These are phyloP conservation scores for Crocuta crocuta DNA, from an alignment of 2,113 vertebrate species.

Conservation along the genomic window DNA sequence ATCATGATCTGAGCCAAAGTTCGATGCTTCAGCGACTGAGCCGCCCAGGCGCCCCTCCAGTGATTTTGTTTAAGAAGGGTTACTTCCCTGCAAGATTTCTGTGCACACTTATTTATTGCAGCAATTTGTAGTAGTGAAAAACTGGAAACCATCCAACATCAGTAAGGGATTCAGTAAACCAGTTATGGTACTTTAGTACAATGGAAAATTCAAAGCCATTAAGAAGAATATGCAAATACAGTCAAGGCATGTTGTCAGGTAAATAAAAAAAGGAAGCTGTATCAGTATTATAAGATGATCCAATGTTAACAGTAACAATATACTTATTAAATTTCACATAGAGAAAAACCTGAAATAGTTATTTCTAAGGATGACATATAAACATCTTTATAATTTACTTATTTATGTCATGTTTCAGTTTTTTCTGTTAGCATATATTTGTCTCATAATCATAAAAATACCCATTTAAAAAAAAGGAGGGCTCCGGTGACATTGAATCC, in stretches of 20 bases:
- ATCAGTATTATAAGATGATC: not conserved
- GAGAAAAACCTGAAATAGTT: not conserved
- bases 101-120: not conserved
- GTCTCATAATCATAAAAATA: not conserved
- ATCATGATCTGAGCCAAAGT: no score
- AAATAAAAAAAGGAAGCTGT: not conserved
- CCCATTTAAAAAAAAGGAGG: not conserved
- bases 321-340: conserved; percentile 8
- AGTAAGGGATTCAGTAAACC: not conserved
- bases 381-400: conserved; percentile 26
- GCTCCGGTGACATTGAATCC: not conserved
- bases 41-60: not conserved
- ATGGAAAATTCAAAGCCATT: not conserved
- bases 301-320: not conserved
- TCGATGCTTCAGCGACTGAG: no score
- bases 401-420: conserved; percentile 14
- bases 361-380: conserved; percentile 29
- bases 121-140: not conserved
- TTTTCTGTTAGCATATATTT: conserved; percentile 31
- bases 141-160: not conserved
- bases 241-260: not conserved
- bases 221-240: not conserved
- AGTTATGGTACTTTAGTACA: not conserved
- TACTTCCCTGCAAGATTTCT: not conserved
- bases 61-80: not conserved